phyloP scores from a whole-genome alignment of 1,140 invertebrate species.

The Cydia fagiglandana region DNA sequence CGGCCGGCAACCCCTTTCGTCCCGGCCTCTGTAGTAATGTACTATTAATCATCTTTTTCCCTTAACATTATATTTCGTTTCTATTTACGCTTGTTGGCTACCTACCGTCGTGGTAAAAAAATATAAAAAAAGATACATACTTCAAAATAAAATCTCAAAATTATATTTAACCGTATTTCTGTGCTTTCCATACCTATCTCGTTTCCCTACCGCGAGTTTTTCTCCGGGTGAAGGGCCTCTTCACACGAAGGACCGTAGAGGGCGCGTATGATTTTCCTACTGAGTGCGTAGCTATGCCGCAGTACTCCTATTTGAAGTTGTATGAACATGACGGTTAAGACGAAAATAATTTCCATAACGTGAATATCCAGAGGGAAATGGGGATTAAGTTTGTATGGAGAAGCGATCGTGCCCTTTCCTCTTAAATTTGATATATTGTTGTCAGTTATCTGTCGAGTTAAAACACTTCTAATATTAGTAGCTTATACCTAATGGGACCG shows the following conservation, averaged over 20 bases:
- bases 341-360: no score
- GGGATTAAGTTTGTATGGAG: no score
- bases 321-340: background rate
- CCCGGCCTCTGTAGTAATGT: no score
- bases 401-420: no score
- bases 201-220: background rate
- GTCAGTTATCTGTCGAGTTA: background rate
- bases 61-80: no score
- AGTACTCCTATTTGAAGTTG: background rate
- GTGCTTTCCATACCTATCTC: background rate
- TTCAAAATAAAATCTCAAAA: background rate
- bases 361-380: no score
- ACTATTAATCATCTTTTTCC: no score
- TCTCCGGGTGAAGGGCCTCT: background rate
- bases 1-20: no score
- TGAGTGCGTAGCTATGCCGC: background rate
- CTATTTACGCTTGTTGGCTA: no score
- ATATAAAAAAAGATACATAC: background rate
- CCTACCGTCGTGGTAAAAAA: background rate
- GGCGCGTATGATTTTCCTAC: conserved; percentile 8
- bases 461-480: no score
- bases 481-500: no score
- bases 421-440: background rate
- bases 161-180: background rate
- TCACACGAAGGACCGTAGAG: background rate